These are phyloP conservation scores for Sciurus vulgaris DNA, from an alignment of 2,797 vertebrate species.

Conservation along the genomic window DNA sequence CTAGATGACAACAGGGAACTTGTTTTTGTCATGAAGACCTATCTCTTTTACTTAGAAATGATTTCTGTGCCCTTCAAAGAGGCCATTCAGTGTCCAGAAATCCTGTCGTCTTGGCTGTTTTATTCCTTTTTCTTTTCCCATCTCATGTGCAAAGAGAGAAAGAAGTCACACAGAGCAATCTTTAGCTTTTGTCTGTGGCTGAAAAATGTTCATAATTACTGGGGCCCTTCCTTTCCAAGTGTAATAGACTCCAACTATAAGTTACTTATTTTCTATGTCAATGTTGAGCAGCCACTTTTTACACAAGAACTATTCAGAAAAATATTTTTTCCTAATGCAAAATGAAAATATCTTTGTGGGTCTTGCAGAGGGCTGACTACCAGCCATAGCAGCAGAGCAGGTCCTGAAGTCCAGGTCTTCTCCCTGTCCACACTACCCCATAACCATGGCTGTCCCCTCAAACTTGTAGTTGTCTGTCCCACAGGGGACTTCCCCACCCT, in stretches of 20 bases:
- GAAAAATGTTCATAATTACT: background rate
- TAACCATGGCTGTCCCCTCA: too few species aligned
- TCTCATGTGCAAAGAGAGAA: background rate
- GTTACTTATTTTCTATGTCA: background rate
- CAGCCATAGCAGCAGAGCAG: background rate
- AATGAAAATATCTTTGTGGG: background rate
- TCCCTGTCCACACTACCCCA: too few species aligned
- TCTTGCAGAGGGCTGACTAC: too few species aligned
- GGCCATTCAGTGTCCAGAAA: background rate
- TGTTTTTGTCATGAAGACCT: background rate
- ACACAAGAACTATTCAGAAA: background rate
- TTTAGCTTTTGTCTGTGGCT: background rate
- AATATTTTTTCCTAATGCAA: background rate
- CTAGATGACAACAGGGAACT: background rate
- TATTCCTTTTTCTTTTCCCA: background rate
- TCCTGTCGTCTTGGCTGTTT: background rate
- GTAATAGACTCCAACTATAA: background rate
- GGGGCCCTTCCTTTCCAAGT: background rate
- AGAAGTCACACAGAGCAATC: background rate
- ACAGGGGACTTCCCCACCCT: background rate
- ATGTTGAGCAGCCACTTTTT: background rate
- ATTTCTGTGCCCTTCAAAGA: background rate
- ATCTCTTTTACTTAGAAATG: background rate
- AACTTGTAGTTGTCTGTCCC: fast-evolving
- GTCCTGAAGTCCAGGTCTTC: background rate